Evolutionary conservation across 2,113 vertebrate genomes (phyloP).

Genomic region (Menura novaehollandiae): DNA sequence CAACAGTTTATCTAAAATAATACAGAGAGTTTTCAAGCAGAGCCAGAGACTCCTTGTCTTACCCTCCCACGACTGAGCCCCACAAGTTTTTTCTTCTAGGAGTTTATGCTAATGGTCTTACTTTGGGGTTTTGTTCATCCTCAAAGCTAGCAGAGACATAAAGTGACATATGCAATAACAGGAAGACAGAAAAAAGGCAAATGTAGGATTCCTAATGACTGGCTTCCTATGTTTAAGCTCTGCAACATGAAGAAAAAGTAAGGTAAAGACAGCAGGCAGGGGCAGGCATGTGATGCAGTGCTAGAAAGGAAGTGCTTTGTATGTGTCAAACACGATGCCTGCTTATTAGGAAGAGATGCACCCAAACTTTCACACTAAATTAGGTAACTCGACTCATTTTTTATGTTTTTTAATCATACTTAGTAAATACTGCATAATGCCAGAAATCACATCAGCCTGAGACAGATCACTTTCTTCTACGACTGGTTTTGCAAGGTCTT

Average conservation of each 20-base stretch:
- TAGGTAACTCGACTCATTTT: not conserved
- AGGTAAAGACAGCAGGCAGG: not conserved
- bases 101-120: not conserved
- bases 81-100: not conserved
- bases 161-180: not conserved
- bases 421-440: not conserved
- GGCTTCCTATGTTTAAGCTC: not conserved
- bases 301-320: not conserved
- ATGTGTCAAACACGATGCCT: not conserved
- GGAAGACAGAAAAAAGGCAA: not conserved
- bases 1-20: not conserved
- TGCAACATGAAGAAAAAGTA: not conserved
- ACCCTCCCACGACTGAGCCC: not conserved
- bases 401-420: not conserved
- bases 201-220: not conserved
- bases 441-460: not conserved
- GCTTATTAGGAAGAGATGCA: not conserved
- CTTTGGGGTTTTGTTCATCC: not conserved
- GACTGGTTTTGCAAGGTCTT: not conserved
- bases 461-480: not conserved
- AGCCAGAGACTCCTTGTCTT: not conserved
- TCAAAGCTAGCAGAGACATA: not conserved
- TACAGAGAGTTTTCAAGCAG: not conserved
- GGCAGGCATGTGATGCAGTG: not conserved
- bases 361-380: not conserved